A percentile compares a stretch with the other conserved stretches of the same genome.
Conservation (phyloP, 2,888 invertebrate species). For the Acrocyrtus sp. region DNA sequence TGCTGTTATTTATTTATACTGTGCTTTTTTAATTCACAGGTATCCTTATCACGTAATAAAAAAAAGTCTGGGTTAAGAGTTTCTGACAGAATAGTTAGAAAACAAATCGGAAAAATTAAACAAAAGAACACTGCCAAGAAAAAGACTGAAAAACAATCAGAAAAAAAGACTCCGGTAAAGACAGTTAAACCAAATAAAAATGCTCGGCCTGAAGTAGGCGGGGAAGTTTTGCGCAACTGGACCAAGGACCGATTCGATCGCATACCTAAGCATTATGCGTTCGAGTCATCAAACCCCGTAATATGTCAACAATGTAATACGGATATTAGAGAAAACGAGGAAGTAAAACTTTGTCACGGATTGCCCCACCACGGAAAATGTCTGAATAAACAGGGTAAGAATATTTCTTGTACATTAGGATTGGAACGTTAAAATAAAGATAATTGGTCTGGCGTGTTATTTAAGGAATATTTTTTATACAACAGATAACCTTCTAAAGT, state of each 20-base stretch:
- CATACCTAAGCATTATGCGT: constrained; percentile 40
- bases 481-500: constrained; percentile 34
- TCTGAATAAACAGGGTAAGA: constrained; percentile 33
- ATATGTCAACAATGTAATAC: constrained; percentile 27
- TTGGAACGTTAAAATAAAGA: too few species aligned
- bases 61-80: constrained; percentile 24
- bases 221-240: constrained; percentile 46
- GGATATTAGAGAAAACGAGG: constrained; percentile 14
- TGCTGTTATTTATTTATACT: neutral
- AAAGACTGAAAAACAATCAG: constrained; percentile 34
- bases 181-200: constrained; percentile 6
- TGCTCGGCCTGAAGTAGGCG: constrained; percentile 30
- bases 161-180: neutral
- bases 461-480: too few species aligned
- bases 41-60: too few species aligned
- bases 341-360: constrained; percentile 48
- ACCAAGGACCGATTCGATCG: constrained; percentile 25
- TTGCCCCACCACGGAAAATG: constrained; percentile 55
- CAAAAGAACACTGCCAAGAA: constrained; percentile 7
- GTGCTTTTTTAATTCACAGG: neutral
- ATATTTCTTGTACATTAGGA: too few species aligned
- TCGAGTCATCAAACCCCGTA: constrained; percentile 24
- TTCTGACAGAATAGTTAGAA: constrained; percentile 24
- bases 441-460: too few species aligned
- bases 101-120: constrained; percentile 8